These are phyloP conservation scores for Epizoanthus illoricatus DNA, from an alignment of 92 coral and sea anemone species.

Conservation along the genomic window DNA sequence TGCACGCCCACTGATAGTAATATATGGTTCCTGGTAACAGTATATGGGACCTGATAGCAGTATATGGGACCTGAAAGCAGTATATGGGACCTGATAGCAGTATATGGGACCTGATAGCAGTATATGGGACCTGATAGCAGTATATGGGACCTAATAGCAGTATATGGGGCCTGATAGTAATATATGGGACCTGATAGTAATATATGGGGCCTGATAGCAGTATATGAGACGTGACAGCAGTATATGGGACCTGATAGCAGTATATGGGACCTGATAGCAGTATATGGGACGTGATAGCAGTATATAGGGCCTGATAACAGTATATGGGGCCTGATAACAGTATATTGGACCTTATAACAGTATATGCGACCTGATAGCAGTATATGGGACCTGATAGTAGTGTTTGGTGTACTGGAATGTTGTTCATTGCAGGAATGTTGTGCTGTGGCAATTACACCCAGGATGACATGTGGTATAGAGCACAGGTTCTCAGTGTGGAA, in stretches of 20 bases:
- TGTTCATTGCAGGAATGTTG: conserved; percentile 66
- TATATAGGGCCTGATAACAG: background rate
- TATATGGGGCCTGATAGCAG: background rate
- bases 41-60: background rate
- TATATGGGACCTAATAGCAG: background rate
- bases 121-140: background rate
- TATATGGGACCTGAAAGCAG: background rate
- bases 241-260: background rate
- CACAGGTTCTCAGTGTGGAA: conserved; percentile 65
- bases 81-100: background rate
- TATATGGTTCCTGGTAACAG: background rate
- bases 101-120: background rate
- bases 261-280: background rate
- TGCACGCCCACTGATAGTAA: background rate
- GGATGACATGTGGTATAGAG: conserved; percentile 98
- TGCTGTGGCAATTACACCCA: conserved; percentile 91
- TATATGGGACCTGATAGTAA: background rate
- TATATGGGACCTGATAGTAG: background rate
- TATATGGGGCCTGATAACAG: background rate
- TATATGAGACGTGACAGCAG: background rate
- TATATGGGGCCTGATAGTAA: background rate
- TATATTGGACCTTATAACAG: background rate
- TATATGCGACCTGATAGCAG: background rate
- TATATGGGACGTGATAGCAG: background rate
- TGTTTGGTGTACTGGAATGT: background rate